Percentiles rank a stretch among this genome's conserved stretches.
phyloP scores from a whole-genome alignment of 1,140 invertebrate genomes.

The Solen grandis region DNA sequence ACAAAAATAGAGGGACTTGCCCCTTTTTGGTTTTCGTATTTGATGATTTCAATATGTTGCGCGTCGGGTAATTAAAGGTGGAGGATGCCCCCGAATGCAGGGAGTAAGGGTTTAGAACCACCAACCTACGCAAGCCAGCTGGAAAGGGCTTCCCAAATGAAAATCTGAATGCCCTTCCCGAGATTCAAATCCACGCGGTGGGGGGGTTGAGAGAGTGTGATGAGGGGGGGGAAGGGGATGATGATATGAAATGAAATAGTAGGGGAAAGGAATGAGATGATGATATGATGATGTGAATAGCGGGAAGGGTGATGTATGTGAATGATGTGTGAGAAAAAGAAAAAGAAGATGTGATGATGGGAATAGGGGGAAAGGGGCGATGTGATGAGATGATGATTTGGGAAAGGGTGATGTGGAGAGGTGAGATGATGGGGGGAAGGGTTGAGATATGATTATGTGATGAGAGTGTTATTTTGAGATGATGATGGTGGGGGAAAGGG shows the following conservation, averaged over 20 bases:
- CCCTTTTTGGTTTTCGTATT: background rate
- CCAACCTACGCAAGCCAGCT: background rate
- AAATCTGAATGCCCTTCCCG: background rate
- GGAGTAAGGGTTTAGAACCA: no score
- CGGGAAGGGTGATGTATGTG: background rate
- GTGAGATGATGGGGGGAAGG: background rate
- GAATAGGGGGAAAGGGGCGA: background rate
- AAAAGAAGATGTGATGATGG: background rate
- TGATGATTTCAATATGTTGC: conserved; percentile 15
- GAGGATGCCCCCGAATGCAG: background rate
- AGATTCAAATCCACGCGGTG: background rate
- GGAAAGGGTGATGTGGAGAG: background rate
- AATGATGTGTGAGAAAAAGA: background rate
- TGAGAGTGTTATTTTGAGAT: background rate
- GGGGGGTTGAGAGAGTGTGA: background rate
- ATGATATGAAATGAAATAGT: background rate
- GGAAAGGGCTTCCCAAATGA: background rate
- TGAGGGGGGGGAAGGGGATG: background rate
- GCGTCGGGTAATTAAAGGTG: background rate
- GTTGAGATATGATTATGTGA: background rate
- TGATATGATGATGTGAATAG: background rate
- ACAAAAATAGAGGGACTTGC: background rate
- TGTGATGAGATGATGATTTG: background rate
- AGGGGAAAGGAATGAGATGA: background rate
- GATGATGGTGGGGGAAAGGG: background rate